Conservation (phyloP, 2,113 vertebrate species). For the Malurus elegans region DNA sequence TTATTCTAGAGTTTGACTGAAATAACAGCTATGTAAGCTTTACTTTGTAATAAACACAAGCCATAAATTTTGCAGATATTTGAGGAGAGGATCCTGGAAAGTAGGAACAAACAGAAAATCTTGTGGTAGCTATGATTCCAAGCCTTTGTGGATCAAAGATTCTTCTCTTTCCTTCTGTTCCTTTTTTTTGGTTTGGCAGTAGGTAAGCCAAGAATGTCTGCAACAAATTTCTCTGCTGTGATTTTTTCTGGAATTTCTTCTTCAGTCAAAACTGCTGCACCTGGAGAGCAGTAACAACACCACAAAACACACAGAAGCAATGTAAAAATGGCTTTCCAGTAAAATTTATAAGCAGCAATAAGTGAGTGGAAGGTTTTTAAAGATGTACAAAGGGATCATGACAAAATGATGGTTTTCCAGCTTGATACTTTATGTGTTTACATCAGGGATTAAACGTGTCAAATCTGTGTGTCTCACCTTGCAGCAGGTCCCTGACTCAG, state of each 20-base stretch:
- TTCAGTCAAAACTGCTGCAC: constrained; percentile 70
- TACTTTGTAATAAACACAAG: neutral
- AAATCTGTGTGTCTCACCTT: neutral
- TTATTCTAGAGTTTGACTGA: neutral
- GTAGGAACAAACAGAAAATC: neutral
- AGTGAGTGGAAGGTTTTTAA: neutral
- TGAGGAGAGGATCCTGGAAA: neutral
- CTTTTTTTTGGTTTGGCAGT: neutral
- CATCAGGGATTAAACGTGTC: neutral
- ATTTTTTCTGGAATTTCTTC: constrained; percentile 83
- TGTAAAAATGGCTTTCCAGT: neutral
- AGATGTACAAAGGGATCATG: neutral
- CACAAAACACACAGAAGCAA: neutral
- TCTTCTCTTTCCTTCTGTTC: neutral
- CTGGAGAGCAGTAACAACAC: constrained; percentile 42
- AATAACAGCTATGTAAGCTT: neutral
- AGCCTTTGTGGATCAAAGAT: neutral
- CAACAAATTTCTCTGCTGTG: constrained; percentile 78
- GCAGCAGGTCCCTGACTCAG: neutral
- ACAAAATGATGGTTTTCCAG: neutral
- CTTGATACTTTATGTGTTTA: neutral
- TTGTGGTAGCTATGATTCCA: neutral
- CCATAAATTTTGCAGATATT: neutral
- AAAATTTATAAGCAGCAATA: neutral
- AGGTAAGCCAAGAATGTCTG: constrained; percentile 82